phyloP scores from a whole-genome alignment of 2,888 invertebrate genomes.

The Belgica antarctica region DNA sequence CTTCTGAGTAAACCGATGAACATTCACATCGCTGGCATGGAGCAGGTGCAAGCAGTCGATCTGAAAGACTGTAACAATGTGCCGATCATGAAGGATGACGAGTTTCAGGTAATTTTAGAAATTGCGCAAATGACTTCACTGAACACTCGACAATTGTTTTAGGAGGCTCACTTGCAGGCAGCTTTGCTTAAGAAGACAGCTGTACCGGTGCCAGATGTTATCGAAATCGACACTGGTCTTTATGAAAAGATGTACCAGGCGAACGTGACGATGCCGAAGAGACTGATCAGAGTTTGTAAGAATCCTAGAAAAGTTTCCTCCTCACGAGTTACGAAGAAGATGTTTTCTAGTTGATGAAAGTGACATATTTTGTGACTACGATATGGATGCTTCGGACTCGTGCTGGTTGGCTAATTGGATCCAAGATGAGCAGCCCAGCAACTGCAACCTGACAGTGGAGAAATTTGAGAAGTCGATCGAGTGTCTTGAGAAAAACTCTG shows the following conservation, averaged over 20 bases:
- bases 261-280: neutral
- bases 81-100: too few relatives aligned
- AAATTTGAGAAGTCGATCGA: constrained; percentile 4
- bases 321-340: neutral
- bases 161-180: neutral
- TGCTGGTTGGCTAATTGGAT: neutral
- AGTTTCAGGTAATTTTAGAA: too few relatives aligned
- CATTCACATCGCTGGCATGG: too few relatives aligned
- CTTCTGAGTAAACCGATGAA: too few relatives aligned
- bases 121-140: too few relatives aligned
- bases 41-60: too few relatives aligned
- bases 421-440: neutral
- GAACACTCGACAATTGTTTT: too few relatives aligned
- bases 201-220: constrained; percentile 2
- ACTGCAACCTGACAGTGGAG: neutral
- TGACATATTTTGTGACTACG: too few relatives aligned
- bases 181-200: neutral
- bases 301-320: neutral
- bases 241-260: constrained; percentile 18
- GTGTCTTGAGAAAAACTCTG: neutral
- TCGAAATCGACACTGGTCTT: neutral
- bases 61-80: too few relatives aligned
- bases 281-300: neutral
- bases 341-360: too few relatives aligned
- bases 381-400: constrained; percentile 1